phyloP scores from a whole-genome alignment of 2,797 vertebrate genomes.

The Bradypodion ventrale region DNA sequence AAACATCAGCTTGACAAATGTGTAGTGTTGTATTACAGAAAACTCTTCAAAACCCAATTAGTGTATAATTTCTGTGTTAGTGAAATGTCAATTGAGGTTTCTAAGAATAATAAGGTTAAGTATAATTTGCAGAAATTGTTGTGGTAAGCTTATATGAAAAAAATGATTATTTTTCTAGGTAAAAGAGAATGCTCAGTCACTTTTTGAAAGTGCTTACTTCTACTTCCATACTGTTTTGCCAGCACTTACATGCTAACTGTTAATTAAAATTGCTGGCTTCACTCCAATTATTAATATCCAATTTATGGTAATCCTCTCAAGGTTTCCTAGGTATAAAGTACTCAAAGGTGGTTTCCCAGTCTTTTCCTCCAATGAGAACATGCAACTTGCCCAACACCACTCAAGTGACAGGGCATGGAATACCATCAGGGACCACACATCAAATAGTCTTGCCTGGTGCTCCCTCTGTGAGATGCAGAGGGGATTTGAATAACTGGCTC shows the following conservation, averaged over 20 bases:
- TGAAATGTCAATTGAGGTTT: background rate
- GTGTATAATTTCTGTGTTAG: background rate
- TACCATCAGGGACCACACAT: too few relatives aligned
- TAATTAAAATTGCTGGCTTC: background rate
- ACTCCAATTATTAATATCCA: too few relatives aligned
- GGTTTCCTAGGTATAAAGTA: too few relatives aligned
- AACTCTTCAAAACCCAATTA: conserved; percentile 1
- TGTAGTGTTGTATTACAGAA: background rate
- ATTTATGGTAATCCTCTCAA: too few relatives aligned
- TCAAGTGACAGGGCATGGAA: too few relatives aligned
- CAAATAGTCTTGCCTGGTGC: too few relatives aligned
- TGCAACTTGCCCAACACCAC: too few relatives aligned
- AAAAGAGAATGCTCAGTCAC: background rate
- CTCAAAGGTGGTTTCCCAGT: too few relatives aligned
- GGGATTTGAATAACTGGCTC: too few relatives aligned
- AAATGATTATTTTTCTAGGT: background rate
- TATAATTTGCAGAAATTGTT: background rate
- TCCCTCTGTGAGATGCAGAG: too few relatives aligned
- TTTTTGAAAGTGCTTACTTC: background rate
- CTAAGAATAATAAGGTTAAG: background rate
- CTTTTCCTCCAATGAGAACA: too few relatives aligned
- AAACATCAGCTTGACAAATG: background rate
- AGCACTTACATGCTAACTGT: background rate
- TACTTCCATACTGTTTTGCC: background rate
- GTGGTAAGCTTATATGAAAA: background rate